A percentile compares a stretch with the other conserved stretches of the same genome.
Conservation (phyloP, 1,140 invertebrate genomes). For the Bombus picipes region DNA sequence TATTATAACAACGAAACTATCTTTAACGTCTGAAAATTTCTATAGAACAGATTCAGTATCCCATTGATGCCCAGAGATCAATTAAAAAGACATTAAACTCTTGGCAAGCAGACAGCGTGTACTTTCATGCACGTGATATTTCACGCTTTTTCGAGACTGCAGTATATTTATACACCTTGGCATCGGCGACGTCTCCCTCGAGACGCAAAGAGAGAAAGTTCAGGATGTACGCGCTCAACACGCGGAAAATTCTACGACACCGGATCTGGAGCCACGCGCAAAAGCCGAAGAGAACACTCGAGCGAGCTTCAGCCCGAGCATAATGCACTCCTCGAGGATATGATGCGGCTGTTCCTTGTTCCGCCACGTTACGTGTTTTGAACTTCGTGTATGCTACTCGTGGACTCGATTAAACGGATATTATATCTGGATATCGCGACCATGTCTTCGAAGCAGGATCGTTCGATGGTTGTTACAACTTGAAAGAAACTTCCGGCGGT, state of each 20-base stretch:
- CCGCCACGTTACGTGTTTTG: slow-evolving; percentile 10
- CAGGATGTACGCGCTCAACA: slow-evolving; percentile 28
- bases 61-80: no score
- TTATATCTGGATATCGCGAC: neutral
- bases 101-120: neutral
- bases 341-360: slow-evolving; percentile 36
- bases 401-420: neutral
- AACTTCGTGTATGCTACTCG: neutral
- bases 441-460: neutral
- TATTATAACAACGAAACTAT: no score
- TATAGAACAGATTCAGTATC: no score
- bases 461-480: neutral
- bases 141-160: slow-evolving; percentile 19
- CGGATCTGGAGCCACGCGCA: slow-evolving; percentile 23
- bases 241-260: slow-evolving; percentile 56
- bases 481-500: neutral
- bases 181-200: slow-evolving; percentile 14
- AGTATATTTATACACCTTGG: slow-evolving; percentile 30
- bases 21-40: no score
- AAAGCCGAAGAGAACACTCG: slow-evolving; percentile 52
- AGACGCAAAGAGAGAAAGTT: slow-evolving; percentile 22
- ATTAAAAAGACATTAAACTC: neutral
- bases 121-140: neutral
- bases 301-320: slow-evolving; percentile 48
- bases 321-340: slow-evolving; percentile 52